Evolutionary conservation across 2,113 vertebrate genomes (phyloP).

Genomic region (Salvelinus fontinalis): DNA sequence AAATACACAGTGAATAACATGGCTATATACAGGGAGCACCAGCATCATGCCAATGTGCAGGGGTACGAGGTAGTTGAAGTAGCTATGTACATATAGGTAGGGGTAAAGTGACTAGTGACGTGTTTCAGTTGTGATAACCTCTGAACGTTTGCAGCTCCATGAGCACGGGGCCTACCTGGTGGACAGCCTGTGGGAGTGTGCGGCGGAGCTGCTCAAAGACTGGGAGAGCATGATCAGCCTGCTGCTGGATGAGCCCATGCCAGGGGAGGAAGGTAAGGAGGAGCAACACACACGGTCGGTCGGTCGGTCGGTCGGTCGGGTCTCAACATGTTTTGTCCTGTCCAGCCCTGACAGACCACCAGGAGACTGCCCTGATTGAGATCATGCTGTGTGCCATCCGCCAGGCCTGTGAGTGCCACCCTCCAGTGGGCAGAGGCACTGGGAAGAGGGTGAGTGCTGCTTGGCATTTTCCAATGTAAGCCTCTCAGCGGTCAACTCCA

Average conservation of each 20-base stretch:
- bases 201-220: constrained; percentile 95
- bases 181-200: constrained; percentile 99
- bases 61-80: no score
- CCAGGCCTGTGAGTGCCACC: constrained; percentile 96
- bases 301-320: no score
- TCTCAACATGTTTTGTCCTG: not conserved
- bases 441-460: constrained; percentile 87
- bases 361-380: constrained; percentile 96
- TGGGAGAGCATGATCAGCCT: constrained; percentile 99
- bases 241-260: constrained; percentile 92
- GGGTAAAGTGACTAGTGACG: no score
- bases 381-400: constrained; percentile 99
- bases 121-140: constrained; percentile 3
- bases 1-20: no score
- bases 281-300: not conserved
- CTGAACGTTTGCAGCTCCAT: constrained; percentile 80
- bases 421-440: constrained; percentile 94
- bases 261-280: constrained; percentile 91
- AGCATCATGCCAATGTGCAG: no score
- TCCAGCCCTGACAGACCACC: constrained; percentile 89
- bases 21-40: no score
- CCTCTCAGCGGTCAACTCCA: not conserved
- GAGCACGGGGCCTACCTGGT: constrained; percentile 98
- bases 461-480: not conserved
- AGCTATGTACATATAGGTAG: no score